Evolutionary conservation across 2,888 invertebrate genomes (phyloP).

Genomic region (Folsomia candida): DNA sequence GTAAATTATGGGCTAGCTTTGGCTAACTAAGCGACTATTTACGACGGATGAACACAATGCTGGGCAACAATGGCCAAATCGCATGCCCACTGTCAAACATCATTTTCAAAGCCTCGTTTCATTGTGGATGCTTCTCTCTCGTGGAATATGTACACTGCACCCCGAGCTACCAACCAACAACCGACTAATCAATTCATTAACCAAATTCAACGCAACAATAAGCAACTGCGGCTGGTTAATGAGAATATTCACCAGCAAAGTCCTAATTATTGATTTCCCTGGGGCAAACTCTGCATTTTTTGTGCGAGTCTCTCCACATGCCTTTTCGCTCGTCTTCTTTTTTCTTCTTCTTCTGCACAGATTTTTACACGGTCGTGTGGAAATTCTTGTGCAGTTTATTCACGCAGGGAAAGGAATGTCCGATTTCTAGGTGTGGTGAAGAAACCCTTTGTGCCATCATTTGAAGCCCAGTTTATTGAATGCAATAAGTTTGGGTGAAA

Average conservation of each 20-base stretch:
- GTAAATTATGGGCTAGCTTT: background rate
- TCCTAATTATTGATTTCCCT: background rate
- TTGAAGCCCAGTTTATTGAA: too few species aligned
- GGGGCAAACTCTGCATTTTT: background rate
- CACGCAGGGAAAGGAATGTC: too few species aligned
- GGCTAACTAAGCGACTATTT: constrained; percentile 3
- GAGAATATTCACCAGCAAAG: background rate
- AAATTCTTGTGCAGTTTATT: too few species aligned
- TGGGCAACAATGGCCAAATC: background rate
- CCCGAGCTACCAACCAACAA: background rate
- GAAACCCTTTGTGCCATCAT: too few species aligned
- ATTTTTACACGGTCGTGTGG: too few species aligned
- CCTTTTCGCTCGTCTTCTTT: background rate
- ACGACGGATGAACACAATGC: background rate
- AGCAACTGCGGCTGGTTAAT: background rate
- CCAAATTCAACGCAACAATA: constrained; percentile 3
- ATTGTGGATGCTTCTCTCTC: background rate
- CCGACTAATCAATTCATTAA: constrained; percentile 7
- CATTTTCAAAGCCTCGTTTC: background rate
- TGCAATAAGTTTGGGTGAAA: background rate
- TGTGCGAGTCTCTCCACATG: background rate
- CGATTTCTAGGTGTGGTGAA: too few species aligned
- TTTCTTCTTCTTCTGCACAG: background rate
- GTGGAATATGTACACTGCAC: too few species aligned
- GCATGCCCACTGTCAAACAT: constrained; percentile 6